Evolutionary conservation across 2,888 invertebrate species (phyloP), one percentile per base, ranked within the genome.

Genomic region (Aphrophora alni): DNA sequence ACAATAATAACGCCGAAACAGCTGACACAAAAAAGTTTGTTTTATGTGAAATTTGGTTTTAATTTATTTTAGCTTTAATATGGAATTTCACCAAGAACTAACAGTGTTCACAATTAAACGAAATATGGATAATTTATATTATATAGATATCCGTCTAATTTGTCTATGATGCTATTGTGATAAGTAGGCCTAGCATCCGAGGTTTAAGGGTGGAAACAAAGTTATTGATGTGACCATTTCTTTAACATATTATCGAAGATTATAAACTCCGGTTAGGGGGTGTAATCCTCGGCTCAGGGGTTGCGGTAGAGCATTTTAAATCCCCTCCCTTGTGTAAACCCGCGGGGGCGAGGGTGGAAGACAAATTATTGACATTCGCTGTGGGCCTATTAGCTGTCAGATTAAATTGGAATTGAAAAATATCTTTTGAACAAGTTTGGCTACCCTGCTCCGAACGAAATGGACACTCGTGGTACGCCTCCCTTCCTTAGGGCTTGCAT

Each of bases 321-420:
- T 76, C 74, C 79, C 74, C 79, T 59, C 80, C 76, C 76, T 24
- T 25, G 68, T 14, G 75, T 44, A 51, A 79, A 79, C 44, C 28
- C 75, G 69, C 38, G 38, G 71, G 76, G 81, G 70, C 38, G 28
- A 28, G 27, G 76, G 26, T 70, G 51, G 83, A 83, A 81, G 82
- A 80, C 81, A 80, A 85, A 85, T 84, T 85, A 85, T 85, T 85
- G 84, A 84, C 84, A 84, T 85, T 84, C 84, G 84, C 84, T 83
- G 82, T 75, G 80, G 84, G 84, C 84, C 84, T 83, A 85, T 85
- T 85, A 85, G 82, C 84, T 85, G 85, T 85, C 85, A 85, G 85
- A 86, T 86, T 86, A 86, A 84, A 85, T 86, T 85, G 85, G 85
- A 85, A 86, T 85, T 86, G 86, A 85, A 86, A 86, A 85, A 85